These are phyloP conservation scores for Ridgeia piscesae DNA, from an alignment of 1,140 invertebrate genomes.

Conservation along the genomic window DNA sequence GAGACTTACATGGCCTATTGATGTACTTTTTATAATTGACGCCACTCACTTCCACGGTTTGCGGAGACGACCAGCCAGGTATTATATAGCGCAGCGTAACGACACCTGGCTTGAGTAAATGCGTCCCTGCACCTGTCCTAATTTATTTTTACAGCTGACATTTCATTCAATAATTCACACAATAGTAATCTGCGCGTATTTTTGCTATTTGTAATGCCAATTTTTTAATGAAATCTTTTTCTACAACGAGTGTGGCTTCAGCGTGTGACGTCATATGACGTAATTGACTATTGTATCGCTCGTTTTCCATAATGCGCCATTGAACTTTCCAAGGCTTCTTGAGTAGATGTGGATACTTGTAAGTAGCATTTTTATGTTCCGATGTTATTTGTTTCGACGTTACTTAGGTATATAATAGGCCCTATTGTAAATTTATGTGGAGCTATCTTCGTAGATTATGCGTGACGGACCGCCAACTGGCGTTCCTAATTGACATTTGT, in stretches of 20 bases:
- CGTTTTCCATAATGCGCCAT: not conserved
- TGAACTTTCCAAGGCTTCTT: not conserved
- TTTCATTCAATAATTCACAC: not conserved
- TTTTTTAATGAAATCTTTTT: not conserved
- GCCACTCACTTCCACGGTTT: no score
- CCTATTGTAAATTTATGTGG: not conserved
- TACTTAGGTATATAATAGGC: no score
- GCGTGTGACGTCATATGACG: not conserved
- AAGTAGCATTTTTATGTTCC: not conserved
- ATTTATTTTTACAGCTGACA: no score
- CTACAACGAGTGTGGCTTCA: not conserved
- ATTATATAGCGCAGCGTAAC: no score
- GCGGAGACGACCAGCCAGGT: no score
- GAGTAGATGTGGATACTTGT: not conserved
- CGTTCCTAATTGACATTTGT: not conserved
- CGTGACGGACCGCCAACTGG: not conserved
- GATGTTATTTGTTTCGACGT: not conserved
- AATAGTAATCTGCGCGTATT: not conserved
- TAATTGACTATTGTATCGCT: not conserved
- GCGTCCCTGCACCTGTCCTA: no score
- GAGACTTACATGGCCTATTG: no score
- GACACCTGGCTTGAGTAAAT: no score
- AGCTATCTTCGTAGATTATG: not conserved
- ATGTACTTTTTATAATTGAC: no score
- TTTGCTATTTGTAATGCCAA: not conserved